These are phyloP conservation scores for Climacteris rufus DNA, from an alignment of 2,113 vertebrate species.

Conservation along the genomic window DNA sequence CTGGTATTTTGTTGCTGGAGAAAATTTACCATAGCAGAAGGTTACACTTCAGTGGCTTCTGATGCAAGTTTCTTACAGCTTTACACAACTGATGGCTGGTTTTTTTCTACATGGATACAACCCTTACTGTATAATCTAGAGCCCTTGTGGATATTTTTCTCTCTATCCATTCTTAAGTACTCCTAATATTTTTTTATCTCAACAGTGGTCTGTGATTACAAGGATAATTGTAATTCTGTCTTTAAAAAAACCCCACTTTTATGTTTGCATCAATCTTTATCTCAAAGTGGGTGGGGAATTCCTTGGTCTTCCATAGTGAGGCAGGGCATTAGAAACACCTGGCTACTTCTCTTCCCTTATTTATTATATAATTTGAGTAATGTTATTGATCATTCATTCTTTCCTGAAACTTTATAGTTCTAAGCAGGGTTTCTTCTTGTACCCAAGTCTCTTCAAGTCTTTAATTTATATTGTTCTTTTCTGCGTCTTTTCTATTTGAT, in stretches of 20 bases:
- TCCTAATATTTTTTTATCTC: background rate
- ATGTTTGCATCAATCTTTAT: background rate
- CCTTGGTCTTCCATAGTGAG: background rate
- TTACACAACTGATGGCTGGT: background rate
- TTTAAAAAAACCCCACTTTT: background rate
- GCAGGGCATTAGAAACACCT: background rate
- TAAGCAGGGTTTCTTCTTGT: conserved; percentile 32
- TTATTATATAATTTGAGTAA: background rate
- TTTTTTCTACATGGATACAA: background rate
- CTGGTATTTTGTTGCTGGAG: background rate
- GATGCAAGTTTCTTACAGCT: background rate
- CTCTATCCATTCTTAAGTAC: background rate
- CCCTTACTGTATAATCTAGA: background rate
- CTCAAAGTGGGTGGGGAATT: background rate
- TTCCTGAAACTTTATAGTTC: background rate
- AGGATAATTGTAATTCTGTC: background rate
- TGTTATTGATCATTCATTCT: background rate
- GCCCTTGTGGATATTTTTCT: background rate
- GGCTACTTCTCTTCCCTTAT: background rate
- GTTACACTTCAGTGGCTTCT: background rate
- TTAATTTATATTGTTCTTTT: conserved; percentile 47
- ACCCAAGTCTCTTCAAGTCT: background rate
- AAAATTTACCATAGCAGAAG: background rate
- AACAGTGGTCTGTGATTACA: background rate
- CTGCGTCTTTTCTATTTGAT: conserved; percentile 63